These are phyloP conservation scores for Melanchra persicariae DNA, from an alignment of 2,888 invertebrate species.

Conservation along the genomic window DNA sequence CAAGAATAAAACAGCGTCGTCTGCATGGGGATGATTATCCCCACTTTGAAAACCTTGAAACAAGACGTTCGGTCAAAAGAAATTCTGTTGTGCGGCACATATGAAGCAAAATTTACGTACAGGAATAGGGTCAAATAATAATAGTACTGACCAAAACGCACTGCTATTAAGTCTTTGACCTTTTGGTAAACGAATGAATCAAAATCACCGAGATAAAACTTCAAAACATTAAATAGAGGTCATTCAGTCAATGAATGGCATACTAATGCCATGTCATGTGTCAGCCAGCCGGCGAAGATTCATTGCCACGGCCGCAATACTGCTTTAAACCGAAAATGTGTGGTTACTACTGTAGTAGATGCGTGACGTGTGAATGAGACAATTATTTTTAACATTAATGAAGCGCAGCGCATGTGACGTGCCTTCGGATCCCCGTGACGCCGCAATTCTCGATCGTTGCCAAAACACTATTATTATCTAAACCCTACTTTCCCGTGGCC, in stretches of 20 bases:
- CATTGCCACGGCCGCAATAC: slow-evolving; percentile 84
- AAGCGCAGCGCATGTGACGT: slow-evolving; percentile 74
- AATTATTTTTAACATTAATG: slow-evolving; percentile 88
- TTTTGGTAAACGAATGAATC: too few species aligned
- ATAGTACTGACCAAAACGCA: slow-evolving; percentile 14
- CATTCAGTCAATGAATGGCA: slow-evolving; percentile 65
- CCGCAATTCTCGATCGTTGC: slow-evolving; percentile 73
- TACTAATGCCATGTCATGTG: slow-evolving; percentile 73
- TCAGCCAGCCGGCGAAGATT: slow-evolving; percentile 73
- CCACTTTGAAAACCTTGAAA: slow-evolving; percentile 61
- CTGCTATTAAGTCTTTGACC: slow-evolving; percentile 8
- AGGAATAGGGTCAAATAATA: background rate
- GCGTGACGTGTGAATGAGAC: slow-evolving; percentile 86
- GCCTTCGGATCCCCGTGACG: slow-evolving; percentile 66
- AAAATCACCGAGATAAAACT: slow-evolving; percentile 27
- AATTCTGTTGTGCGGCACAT: background rate
- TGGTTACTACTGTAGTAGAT: slow-evolving; percentile 88
- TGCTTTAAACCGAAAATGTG: slow-evolving; percentile 86
- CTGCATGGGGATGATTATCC: slow-evolving; percentile 68
- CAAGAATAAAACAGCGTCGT: slow-evolving; percentile 74
- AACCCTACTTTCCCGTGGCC: slow-evolving; percentile 60
- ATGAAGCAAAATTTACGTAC: background rate
- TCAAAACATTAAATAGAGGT: slow-evolving; percentile 51
- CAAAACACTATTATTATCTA: slow-evolving; percentile 80
- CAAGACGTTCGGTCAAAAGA: slow-evolving; percentile 24